These are phyloP conservation scores for Pterostichus madidus DNA, from an alignment of 2,888 invertebrate species.

Conservation along the genomic window DNA sequence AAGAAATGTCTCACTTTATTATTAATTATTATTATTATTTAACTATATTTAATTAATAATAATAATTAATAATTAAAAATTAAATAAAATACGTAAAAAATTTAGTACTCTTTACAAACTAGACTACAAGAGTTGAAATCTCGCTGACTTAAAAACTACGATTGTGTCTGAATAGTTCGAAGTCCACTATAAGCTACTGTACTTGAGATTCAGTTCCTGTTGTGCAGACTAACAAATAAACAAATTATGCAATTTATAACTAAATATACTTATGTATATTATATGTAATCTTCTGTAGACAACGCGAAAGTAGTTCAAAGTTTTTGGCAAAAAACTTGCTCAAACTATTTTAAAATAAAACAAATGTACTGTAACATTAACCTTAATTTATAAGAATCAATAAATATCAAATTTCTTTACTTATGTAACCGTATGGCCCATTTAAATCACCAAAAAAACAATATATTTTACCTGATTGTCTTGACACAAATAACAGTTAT, in stretches of 20 bases:
- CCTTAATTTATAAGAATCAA: slow-evolving; percentile 19
- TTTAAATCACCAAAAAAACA: slow-evolving; percentile 7
- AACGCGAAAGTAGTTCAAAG: slow-evolving; percentile 11
- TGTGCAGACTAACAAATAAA: too few species aligned
- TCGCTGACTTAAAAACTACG: too few species aligned
- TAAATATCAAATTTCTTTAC: slow-evolving; percentile 34
- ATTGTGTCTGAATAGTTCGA: too few species aligned
- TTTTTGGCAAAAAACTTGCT: slow-evolving; percentile 29
- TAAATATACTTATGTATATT: neutral
- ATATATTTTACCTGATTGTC: neutral
- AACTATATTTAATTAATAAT: too few species aligned
- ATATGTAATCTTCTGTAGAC: neutral
- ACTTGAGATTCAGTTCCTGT: too few species aligned
- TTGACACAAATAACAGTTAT: slow-evolving; percentile 3
- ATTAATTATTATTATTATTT: too few species aligned
- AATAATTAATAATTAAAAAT: too few species aligned
- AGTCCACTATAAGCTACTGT: too few species aligned
- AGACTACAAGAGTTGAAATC: too few species aligned
- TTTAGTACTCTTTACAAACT: too few species aligned
- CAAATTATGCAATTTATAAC: neutral
- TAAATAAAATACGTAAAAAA: too few species aligned
- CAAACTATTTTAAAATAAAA: slow-evolving; percentile 33
- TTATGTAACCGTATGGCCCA: neutral
- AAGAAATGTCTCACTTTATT: too few species aligned
- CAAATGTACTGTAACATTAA: slow-evolving; percentile 32